Conservation (phyloP, 2,888 invertebrate species). For the Tachina grossa region DNA sequence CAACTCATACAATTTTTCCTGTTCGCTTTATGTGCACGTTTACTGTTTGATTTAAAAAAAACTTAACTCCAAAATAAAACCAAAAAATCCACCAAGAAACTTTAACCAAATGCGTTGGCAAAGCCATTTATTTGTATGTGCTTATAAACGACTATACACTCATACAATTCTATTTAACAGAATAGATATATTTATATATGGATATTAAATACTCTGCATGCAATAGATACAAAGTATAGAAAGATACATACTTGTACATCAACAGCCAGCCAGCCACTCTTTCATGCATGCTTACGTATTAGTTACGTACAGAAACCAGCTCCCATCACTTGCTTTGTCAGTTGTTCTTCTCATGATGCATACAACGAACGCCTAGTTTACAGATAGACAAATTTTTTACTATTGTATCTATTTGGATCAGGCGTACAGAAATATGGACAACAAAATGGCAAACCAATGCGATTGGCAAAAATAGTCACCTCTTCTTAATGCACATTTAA, state of each 20-base stretch:
- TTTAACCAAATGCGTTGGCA: slow-evolving; percentile 31
- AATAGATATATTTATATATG: slow-evolving; percentile 7
- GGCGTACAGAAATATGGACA: slow-evolving; percentile 78
- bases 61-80: slow-evolving; percentile 39
- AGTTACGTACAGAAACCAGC: neutral
- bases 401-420: slow-evolving; percentile 82
- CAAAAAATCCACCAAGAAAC: slow-evolving; percentile 52
- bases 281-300: neutral
- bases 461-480: slow-evolving; percentile 39
- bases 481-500: slow-evolving; percentile 51
- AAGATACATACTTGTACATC: too few species aligned
- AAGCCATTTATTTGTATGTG: neutral
- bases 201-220: slow-evolving; percentile 1
- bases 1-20: slow-evolving; percentile 42
- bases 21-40: slow-evolving; percentile 47
- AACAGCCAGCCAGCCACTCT: neutral
- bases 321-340: too few species aligned
- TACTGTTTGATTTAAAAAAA: slow-evolving; percentile 33
- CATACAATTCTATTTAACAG: slow-evolving; percentile 22
- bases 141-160: neutral
- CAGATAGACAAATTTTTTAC: slow-evolving; percentile 77
- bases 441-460: slow-evolving; percentile 55
- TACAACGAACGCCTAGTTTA: slow-evolving; percentile 40
- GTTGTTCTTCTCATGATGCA: neutral
- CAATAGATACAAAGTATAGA: slow-evolving; percentile 24